Percentiles rank a stretch among this genome's conserved stretches.
Conservation (phyloP, 2,113 vertebrate species). For the Perca fluviatilis region DNA sequence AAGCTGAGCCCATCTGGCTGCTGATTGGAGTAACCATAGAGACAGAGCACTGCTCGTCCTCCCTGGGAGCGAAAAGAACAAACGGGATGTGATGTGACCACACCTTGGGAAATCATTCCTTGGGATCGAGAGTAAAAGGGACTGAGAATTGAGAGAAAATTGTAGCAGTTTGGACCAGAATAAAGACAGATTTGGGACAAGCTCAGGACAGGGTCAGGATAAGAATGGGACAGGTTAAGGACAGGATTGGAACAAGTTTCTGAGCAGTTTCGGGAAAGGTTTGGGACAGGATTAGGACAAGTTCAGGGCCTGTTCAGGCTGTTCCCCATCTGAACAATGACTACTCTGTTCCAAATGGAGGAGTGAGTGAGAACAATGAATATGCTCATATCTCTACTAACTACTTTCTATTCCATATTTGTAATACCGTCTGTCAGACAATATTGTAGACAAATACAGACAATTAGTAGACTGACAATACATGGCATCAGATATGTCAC, state of each 20-base stretch:
- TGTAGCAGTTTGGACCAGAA: background rate
- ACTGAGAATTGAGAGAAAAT: background rate
- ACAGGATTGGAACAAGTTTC: background rate
- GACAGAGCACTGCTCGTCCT: slow-evolving; percentile 89
- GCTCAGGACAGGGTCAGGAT: background rate
- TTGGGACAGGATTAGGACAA: background rate
- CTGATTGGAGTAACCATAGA: slow-evolving; percentile 92
- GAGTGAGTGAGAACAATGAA: background rate
- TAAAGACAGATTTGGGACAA: background rate
- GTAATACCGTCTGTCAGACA: background rate
- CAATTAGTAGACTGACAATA: background rate
- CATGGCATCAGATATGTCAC: background rate
- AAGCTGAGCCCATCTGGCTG: slow-evolving; percentile 91
- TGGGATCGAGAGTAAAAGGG: background rate
- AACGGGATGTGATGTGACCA: background rate
- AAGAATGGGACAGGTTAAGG: background rate
- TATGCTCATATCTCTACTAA: background rate
- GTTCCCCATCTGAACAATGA: background rate
- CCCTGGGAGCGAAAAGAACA: slow-evolving; percentile 80
- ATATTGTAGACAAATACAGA: background rate
- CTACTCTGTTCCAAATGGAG: background rate
- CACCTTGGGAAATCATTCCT: background rate
- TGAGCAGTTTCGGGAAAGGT: background rate
- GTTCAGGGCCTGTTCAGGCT: background rate
- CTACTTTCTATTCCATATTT: background rate